These are phyloP conservation scores for Pseudonaja textilis DNA, from an alignment of 2,113 vertebrate species.

Conservation along the genomic window DNA sequence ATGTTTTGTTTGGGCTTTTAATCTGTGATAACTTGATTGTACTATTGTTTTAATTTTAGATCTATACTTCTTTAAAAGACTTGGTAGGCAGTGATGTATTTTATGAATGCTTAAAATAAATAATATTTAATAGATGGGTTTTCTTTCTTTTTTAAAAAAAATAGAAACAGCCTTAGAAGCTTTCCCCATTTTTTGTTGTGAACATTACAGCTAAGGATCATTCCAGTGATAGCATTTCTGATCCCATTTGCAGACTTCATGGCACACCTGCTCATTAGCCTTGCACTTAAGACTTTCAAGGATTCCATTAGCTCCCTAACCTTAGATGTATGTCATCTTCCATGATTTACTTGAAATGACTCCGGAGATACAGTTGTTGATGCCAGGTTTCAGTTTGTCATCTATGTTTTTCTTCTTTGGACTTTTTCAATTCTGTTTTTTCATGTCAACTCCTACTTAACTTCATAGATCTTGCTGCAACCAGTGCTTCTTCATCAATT, in stretches of 20 bases:
- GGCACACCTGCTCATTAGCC: neutral
- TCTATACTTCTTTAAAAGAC: neutral
- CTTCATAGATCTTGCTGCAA: neutral
- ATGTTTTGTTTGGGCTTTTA: neutral
- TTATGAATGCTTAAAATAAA: neutral
- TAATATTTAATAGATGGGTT: neutral
- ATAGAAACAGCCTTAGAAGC: neutral
- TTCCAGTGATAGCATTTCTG: neutral
- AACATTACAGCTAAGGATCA: neutral
- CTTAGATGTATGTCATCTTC: neutral
- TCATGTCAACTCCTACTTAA: neutral
- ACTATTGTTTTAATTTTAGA: neutral
- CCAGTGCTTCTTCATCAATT: neutral
- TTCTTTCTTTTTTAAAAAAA: neutral
- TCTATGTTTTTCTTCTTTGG: neutral
- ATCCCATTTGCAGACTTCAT: neutral
- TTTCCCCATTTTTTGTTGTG: neutral
- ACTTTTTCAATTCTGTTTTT: neutral
- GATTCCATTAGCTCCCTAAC: neutral
- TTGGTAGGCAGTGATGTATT: neutral
- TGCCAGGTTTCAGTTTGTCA: neutral
- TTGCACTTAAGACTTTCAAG: conserved; percentile 8
- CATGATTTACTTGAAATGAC: conserved; percentile 3
- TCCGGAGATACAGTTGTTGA: neutral
- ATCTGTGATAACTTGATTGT: neutral